Evolutionary conservation across 2,113 vertebrate species (phyloP), one percentile per base, ranked within the genome.

Genomic region (Chloebia gouldiae): DNA sequence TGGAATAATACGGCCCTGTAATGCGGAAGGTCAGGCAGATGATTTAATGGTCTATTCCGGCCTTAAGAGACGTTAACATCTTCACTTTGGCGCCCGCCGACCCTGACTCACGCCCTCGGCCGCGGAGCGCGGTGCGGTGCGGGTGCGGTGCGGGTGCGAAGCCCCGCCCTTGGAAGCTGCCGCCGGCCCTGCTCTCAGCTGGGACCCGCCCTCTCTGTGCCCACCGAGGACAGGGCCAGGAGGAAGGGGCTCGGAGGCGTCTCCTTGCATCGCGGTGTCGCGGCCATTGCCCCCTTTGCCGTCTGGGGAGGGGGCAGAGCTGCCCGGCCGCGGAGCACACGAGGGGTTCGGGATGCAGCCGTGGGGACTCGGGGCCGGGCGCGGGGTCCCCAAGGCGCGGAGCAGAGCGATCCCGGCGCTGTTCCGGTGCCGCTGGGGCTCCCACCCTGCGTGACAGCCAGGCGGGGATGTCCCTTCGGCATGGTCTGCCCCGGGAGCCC

Each of bases 101-200:
- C 21, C 44, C 24, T 1, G 4, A n/a, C 10, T 5, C 51, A 33
- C 4, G 27, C 17, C 15, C 30, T 5, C 0, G 31, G 24, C 35
- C 14, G 31, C 7, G 2, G 11, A 69, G 9, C 11, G 30, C 72
- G 9, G 8, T 1, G 30, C 68, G 6, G 9, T 3, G 10, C 6
- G 45, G 44, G 15, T 2, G 22, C 3, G 40, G 40, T n/a, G 12
- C 20, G 59, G 24, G 6, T 3, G 50, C 23, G 50, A 23, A 69
- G 44, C 57, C 6, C 8, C 45, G 65, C 22, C 35, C 39, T 69
- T 7, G 39, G 21, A 59, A 24, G 56, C 42, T 39, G 68, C 44
- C 24, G 39, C 53, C 4, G 61, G 30, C 53, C 21, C 12, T 3
- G 57, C 56, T 40, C 73, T 15, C 65, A 1, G 13, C 69, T 2